Evolutionary conservation across 1,140 invertebrate species (phyloP), one percentile per base, ranked within the genome.

Genomic region (Diachasma alloeum): DNA sequence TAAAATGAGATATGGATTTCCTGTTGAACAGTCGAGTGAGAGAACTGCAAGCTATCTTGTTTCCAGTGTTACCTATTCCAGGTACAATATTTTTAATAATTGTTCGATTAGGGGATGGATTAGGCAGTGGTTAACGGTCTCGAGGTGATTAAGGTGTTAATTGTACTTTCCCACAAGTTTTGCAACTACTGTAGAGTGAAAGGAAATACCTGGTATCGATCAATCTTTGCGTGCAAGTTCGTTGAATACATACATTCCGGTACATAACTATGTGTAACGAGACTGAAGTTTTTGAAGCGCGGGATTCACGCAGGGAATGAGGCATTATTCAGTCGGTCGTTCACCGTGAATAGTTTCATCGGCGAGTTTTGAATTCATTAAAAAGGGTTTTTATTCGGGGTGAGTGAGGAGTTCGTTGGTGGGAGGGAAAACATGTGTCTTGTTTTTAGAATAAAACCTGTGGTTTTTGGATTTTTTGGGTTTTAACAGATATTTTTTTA

Each of bases 11-110:
- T 68, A 83, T 83, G 82, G 80, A 83, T 80, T 80, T 74, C 59
- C 56, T 74, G n/a, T 72, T 79, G 56, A 81, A 73, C 74, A 83
- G 84, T 74, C 89, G 88, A 87, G 91, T 93, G 15, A 91, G 90
- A 85, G 89, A 91, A 71, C 85, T 93, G 74, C 92, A 93, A 84
- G 91, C 92, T 36, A 89, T 90, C 31, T 83, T 93, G 39, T 93
- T 93, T 86, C 92, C 92, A 39, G 82, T 91, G 69, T 83, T 83
- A 48, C 84, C 86, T 26, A 86, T 88, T 53, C 83, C 87, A 69
- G 85, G 87, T 87, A 76, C 6, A 17, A 53, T 53, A 53, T 53
- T 15, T 17, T 17, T 53, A 53, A 31, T 31, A 31, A 31, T 31
- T 31, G 6, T 3, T 31, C 6, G 31, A 6, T 31, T 2, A 31